phyloP scores from a whole-genome alignment of 1,140 invertebrate species.

The Scaptomyza graminum region DNA sequence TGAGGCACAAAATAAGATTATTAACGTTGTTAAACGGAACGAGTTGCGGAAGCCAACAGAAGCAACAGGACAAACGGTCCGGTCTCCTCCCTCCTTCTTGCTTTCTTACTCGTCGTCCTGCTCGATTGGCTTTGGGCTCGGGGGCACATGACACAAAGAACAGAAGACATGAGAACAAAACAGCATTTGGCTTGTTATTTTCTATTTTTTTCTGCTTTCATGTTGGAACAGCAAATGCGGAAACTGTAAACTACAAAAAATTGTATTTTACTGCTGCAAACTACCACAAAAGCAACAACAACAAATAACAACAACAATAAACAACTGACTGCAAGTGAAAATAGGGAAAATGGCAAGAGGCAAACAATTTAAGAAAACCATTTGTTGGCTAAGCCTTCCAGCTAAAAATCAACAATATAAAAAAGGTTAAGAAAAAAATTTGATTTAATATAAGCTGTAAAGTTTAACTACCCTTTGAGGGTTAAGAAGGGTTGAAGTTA shows the following conservation, averaged over 20 bases:
- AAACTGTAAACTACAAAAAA: constrained; percentile 74
- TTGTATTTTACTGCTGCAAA: constrained; percentile 61
- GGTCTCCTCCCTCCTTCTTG: too few species aligned
- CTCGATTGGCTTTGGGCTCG: constrained; percentile 52
- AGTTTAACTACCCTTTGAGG: constrained; percentile 2
- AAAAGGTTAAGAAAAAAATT: not conserved
- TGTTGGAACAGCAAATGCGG: constrained; percentile 49
- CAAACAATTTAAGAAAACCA: constrained; percentile 81
- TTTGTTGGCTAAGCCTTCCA: constrained; percentile 64
- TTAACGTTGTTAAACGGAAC: constrained; percentile 80
- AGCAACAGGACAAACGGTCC: constrained; percentile 25
- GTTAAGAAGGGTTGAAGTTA: too few species aligned
- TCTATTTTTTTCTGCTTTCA: constrained; percentile 6
- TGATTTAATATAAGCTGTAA: not conserved
- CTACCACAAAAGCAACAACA: constrained; percentile 30
- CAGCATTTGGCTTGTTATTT: constrained; percentile 22
- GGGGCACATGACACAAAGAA: not conserved
- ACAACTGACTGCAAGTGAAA: constrained; percentile 47
- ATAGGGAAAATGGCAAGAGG: constrained; percentile 62
- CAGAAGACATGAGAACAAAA: constrained; percentile 28
- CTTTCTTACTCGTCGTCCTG: not conserved
- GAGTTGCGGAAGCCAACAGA: constrained; percentile 50
- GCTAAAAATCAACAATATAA: constrained; percentile 26
- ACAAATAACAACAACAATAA: constrained; percentile 5
- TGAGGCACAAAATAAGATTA: constrained; percentile 81